Evolutionary conservation across 2,797 vertebrate genomes (phyloP).

Genomic region (Lepilemur septentrionalis): DNA sequence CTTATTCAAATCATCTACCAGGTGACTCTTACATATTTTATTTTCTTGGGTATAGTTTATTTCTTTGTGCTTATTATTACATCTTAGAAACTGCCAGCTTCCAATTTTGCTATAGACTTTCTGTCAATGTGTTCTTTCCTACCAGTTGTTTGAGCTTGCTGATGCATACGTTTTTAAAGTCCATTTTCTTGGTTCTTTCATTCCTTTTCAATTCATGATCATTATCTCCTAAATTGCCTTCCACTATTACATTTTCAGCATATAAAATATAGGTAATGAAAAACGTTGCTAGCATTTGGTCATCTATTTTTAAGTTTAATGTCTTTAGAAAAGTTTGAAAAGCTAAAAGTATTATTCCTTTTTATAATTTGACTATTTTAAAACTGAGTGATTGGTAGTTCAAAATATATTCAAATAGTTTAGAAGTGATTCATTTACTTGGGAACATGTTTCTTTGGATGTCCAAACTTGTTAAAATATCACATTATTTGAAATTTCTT

Average conservation of each 20-base stretch:
- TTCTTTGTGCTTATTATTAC: slow-evolving; percentile 55
- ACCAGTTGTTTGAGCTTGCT: slow-evolving; percentile 64
- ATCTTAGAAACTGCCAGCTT: slow-evolving; percentile 50
- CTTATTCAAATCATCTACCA: slow-evolving; percentile 44
- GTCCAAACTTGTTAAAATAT: not conserved
- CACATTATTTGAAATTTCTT: not conserved
- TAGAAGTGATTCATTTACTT: not conserved
- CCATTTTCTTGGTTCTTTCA: slow-evolving; percentile 71
- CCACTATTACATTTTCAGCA: slow-evolving; percentile 69
- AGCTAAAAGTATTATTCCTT: not conserved
- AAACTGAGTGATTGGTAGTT: slow-evolving; percentile 19
- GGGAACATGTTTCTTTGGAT: not conserved
- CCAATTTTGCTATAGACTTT: slow-evolving; percentile 63
- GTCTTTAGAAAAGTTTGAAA: slow-evolving; percentile 61
- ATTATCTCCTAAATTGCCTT: slow-evolving; percentile 79
- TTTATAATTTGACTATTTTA: slow-evolving; percentile 25
- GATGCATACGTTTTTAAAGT: slow-evolving; percentile 66
- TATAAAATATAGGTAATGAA: slow-evolving; percentile 74
- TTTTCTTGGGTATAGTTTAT: slow-evolving; percentile 64
- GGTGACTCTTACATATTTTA: slow-evolving; percentile 57
- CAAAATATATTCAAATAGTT: slow-evolving; percentile 24
- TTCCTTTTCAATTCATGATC: slow-evolving; percentile 62
- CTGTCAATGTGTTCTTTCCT: slow-evolving; percentile 58
- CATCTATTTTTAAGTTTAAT: slow-evolving; percentile 63
- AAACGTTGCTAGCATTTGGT: slow-evolving; percentile 47